A percentile compares a stretch with the other conserved stretches of the same genome.
Conservation (phyloP, 2,797 vertebrate species). For the Fistularia commersonii region DNA sequence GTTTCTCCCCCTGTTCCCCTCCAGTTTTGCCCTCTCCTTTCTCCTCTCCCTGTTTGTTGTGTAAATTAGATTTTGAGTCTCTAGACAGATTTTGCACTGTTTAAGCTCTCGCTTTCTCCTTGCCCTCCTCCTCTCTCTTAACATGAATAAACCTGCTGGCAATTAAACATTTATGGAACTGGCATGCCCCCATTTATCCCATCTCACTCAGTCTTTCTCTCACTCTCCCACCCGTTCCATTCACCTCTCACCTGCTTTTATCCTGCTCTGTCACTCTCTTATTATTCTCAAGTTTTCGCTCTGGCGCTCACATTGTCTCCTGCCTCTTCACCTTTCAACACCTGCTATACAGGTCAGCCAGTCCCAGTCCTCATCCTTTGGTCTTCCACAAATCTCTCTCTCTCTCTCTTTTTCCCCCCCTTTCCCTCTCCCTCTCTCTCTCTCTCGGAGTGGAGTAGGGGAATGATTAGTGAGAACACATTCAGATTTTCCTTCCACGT, state of each 20-base stretch:
- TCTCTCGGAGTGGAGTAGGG: slow-evolving; percentile 68
- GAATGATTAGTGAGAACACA: slow-evolving; percentile 80
- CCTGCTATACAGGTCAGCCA: slow-evolving; percentile 53
- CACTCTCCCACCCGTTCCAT: slow-evolving; percentile 31
- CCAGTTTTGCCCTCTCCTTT: slow-evolving; percentile 57
- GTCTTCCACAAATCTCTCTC: slow-evolving; percentile 12
- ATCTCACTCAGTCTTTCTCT: slow-evolving; percentile 47
- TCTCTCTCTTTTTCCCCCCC: slow-evolving; percentile 8
- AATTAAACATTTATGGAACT: slow-evolving; percentile 72
- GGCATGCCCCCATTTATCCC: slow-evolving; percentile 64
- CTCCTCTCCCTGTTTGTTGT: slow-evolving; percentile 74
- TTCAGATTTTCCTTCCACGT: slow-evolving; percentile 84
- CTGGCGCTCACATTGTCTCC: slow-evolving; percentile 48
- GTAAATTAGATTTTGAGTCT: slow-evolving; percentile 77
- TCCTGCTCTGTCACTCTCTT: slow-evolving; percentile 44
- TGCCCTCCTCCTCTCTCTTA: slow-evolving; percentile 43
- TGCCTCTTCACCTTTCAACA: slow-evolving; percentile 58
- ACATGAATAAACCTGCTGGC: slow-evolving; percentile 75
- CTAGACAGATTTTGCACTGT: slow-evolving; percentile 72
- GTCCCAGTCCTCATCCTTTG: slow-evolving; percentile 36
- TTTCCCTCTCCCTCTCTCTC: slow-evolving; percentile 30
- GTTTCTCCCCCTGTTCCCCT: slow-evolving; percentile 33
- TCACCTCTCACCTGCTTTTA: slow-evolving; percentile 65
- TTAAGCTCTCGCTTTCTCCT: slow-evolving; percentile 59
- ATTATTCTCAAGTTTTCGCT: slow-evolving; percentile 42